Percentiles rank a stretch among this genome's conserved stretches.
Conservation (phyloP, 2,888 invertebrate genomes). For the Macrosoma leucophasiata region DNA sequence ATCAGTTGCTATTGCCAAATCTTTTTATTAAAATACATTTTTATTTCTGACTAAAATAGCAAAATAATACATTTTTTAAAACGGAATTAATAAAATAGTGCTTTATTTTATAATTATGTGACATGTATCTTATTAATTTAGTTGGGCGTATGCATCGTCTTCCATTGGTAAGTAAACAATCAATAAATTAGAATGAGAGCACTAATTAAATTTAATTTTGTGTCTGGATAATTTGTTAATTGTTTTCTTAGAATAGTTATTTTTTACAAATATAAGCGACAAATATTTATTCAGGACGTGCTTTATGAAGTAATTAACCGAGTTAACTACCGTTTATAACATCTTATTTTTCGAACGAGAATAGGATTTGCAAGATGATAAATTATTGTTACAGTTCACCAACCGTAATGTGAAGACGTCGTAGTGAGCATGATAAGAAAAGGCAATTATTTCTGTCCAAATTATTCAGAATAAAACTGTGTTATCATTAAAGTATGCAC, state of each 20-base stretch:
- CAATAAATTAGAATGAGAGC: too few relatives aligned
- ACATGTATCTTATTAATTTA: neutral
- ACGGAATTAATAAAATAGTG: neutral
- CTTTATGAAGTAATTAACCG: neutral
- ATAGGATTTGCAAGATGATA: neutral
- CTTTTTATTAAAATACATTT: neutral
- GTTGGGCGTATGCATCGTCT: neutral
- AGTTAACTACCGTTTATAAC: conserved; percentile 1
- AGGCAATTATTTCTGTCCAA: conserved; percentile 1
- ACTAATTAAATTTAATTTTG: too few relatives aligned
- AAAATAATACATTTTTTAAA: neutral
- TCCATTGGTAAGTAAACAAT: conserved; percentile 3
- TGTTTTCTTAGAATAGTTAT: too few relatives aligned
- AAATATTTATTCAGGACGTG: neutral
- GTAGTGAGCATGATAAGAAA: neutral
- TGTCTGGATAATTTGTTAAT: neutral
- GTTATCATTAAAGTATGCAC: conserved; percentile 21
- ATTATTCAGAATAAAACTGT: conserved; percentile 5
- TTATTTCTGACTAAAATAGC: neutral
- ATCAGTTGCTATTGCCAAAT: neutral
- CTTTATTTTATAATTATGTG: conserved; percentile 1
- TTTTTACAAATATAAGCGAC: too few relatives aligned
- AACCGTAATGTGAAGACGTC: conserved; percentile 6
- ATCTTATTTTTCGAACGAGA: neutral
- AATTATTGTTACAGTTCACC: neutral